Conservation (phyloP, 2,113 vertebrate genomes). For the Notiomystis cincta region DNA sequence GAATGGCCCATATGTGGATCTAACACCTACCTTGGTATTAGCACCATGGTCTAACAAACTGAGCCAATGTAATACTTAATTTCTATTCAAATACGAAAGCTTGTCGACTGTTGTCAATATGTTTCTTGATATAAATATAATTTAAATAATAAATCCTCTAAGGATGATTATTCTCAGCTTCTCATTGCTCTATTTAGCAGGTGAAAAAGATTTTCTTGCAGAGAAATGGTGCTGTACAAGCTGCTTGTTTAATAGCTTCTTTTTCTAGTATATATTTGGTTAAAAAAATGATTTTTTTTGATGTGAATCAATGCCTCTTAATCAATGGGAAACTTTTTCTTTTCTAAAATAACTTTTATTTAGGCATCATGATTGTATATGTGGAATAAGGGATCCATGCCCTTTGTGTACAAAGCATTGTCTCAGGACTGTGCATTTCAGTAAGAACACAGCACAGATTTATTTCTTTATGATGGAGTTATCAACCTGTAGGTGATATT, state of each 20-base stretch:
- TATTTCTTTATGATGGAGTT: background rate
- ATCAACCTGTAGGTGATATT: background rate
- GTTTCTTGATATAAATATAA: background rate
- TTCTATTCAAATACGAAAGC: background rate
- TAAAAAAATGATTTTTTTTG: background rate
- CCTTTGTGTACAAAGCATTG: background rate
- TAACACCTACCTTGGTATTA: background rate
- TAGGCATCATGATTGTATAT: accelerated
- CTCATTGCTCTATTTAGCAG: background rate
- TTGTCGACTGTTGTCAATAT: background rate
- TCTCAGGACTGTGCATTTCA: background rate
- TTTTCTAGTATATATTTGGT: background rate
- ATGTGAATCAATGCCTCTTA: background rate
- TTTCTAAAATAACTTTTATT: background rate
- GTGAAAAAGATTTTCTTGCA: background rate
- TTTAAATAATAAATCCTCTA: background rate
- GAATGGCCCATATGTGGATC: background rate
- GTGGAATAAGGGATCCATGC: background rate
- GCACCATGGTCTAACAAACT: background rate
- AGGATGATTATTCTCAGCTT: background rate
- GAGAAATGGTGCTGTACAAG: background rate
- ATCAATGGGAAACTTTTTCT: background rate
- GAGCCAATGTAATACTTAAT: background rate
- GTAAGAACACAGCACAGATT: background rate
- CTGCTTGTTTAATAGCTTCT: background rate